These are phyloP conservation scores for Acomys russatus DNA, from an alignment of 2,797 vertebrate species.

Conservation along the genomic window DNA sequence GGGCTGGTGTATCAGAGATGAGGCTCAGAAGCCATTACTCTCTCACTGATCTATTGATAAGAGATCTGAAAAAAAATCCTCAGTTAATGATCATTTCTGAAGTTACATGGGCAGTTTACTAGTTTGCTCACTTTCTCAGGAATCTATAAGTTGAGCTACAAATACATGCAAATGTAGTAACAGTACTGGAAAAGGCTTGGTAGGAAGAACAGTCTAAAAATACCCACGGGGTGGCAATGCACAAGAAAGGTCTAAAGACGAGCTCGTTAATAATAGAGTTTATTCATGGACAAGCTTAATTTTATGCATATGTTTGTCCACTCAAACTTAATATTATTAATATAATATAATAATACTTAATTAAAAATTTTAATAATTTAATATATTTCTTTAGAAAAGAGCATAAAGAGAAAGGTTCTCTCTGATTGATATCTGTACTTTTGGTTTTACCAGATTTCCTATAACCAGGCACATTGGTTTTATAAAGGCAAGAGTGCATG, in stretches of 20 bases:
- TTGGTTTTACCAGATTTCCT: neutral
- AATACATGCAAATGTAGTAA: neutral
- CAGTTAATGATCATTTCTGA: neutral
- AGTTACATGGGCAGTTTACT: neutral
- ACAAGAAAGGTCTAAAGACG: neutral
- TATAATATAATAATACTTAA: neutral
- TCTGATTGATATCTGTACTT: neutral
- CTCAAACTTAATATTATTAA: neutral
- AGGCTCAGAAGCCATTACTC: neutral
- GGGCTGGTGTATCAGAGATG: neutral
- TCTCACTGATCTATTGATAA: neutral
- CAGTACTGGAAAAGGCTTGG: neutral
- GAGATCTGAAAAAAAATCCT: conserved; percentile 6
- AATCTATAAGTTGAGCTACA: conserved; percentile 1
- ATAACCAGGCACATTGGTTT: neutral
- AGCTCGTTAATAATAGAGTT: neutral
- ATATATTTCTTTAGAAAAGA: neutral
- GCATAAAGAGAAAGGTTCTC: neutral
- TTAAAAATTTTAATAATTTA: conserved; percentile 26
- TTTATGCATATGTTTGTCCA: neutral
- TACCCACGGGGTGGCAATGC: neutral
- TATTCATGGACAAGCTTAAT: neutral
- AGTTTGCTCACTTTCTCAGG: neutral
- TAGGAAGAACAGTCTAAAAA: conserved; percentile 1
- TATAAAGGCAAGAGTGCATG: neutral